Conservation (phyloP, 2,113 vertebrate genomes). For the Poeciliopsis occidentalis region DNA sequence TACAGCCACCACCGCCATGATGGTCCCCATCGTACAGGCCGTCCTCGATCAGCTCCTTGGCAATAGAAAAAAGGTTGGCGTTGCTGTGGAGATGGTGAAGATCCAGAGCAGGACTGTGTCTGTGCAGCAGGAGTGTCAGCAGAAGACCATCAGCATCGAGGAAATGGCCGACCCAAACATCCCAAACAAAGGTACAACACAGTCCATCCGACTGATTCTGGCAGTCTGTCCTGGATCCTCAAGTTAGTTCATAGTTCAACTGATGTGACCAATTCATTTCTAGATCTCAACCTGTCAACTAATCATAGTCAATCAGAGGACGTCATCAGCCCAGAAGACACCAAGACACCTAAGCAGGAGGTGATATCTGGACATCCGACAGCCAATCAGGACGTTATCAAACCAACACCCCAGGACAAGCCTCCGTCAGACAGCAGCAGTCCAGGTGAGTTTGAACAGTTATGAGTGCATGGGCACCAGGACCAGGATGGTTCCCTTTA, state of each 20-base stretch:
- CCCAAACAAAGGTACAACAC: constrained; percentile 30
- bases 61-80: neutral
- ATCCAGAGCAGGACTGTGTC: neutral
- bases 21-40: constrained; percentile 95
- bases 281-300: constrained; percentile 14
- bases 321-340: neutral
- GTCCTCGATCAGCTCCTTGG: constrained; percentile 86
- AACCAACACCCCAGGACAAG: constrained; percentile 40
- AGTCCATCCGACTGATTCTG: neutral
- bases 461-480: neutral
- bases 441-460: constrained; percentile 46
- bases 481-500: neutral
- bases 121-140: constrained; percentile 11
- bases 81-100: neutral
- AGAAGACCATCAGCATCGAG: constrained; percentile 11
- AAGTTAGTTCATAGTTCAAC: neutral
- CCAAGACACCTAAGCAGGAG: neutral
- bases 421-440: constrained; percentile 28
- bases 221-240: neutral
- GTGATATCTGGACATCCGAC: neutral
- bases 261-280: neutral
- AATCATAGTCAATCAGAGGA: constrained; percentile 11
- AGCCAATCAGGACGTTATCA: constrained; percentile 5
- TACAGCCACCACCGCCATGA: constrained; percentile 96
- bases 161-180: neutral